Conservation (phyloP, 2,113 vertebrate genomes). For the Cervus canadensis region DNA sequence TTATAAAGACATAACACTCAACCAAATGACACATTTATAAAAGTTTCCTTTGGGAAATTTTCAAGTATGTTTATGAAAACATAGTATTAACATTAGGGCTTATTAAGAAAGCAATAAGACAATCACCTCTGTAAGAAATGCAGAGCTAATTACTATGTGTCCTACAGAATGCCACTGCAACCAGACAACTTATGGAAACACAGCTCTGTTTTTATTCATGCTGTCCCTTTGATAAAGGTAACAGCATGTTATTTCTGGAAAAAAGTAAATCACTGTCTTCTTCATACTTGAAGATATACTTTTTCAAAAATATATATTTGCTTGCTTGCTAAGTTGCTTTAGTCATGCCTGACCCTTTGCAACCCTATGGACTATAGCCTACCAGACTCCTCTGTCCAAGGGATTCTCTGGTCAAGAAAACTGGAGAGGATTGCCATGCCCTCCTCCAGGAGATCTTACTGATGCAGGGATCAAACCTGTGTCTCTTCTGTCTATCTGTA, state of each 20-base stretch:
- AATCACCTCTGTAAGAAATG: background rate
- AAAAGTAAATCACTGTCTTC: background rate
- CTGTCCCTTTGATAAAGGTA: background rate
- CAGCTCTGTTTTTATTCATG: background rate
- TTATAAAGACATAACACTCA: conserved; percentile 1
- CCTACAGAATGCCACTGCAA: background rate
- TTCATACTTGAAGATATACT: background rate
- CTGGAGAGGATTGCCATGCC: background rate
- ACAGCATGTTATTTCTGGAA: background rate
- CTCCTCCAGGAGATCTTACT: background rate
- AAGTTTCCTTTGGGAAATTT: background rate
- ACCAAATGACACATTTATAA: background rate
- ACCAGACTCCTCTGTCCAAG: background rate
- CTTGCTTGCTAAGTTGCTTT: background rate
- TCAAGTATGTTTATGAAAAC: conserved; percentile 41
- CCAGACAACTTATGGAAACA: background rate
- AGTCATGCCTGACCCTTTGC: background rate
- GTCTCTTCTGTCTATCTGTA: background rate
- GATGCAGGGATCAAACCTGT: background rate
- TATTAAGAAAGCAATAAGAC: background rate
- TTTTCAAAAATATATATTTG: background rate
- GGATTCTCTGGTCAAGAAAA: background rate
- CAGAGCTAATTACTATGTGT: conserved; percentile 32
- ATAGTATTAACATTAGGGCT: background rate
- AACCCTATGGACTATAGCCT: background rate